phyloP scores from a whole-genome alignment of 2,888 invertebrate genomes.

The Drosophila flavopinicola region DNA sequence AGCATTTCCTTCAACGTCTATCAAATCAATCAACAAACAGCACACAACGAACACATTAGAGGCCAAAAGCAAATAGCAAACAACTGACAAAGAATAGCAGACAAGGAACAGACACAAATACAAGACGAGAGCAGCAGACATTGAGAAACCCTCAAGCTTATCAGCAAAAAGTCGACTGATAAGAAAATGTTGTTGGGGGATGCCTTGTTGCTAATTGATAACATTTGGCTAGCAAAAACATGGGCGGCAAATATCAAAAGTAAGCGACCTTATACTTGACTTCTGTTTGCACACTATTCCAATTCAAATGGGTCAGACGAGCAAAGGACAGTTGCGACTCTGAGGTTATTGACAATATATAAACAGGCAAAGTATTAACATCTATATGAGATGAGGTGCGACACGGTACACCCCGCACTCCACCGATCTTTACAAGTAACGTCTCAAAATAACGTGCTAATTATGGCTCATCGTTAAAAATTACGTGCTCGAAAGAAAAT shows the following conservation, averaged over 20 bases:
- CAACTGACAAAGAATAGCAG: conserved; percentile 29
- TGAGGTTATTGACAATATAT: not conserved
- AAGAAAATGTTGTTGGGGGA: conserved; percentile 9
- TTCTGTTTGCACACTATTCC: not conserved
- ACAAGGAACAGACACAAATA: conserved; percentile 11
- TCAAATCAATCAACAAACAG: conserved; percentile 42
- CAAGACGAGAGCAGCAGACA: conserved; percentile 10
- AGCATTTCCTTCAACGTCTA: conserved; percentile 6
- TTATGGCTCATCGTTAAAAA: no score
- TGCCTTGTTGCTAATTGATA: conserved; percentile 35
- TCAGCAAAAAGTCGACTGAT: conserved; percentile 32
- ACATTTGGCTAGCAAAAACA: conserved; percentile 34
- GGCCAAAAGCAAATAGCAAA: conserved; percentile 13
- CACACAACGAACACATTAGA: conserved; percentile 8
- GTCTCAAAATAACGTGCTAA: no score
- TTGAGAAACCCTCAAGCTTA: conserved; percentile 30
- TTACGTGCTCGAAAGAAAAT: no score
- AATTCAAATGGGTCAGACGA: conserved; percentile 5
- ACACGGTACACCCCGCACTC: no score
- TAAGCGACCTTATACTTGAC: not conserved
- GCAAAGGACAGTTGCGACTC: not conserved
- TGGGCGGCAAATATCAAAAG: conserved; percentile 22
- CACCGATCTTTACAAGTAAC: no score
- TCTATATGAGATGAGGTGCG: no score
- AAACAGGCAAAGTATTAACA: not conserved